A percentile compares a stretch with the other conserved stretches of the same genome.
Evolutionary conservation across 2,113 vertebrate genomes (phyloP).

Genomic region (Ornithorhynchus anatinus): DNA sequence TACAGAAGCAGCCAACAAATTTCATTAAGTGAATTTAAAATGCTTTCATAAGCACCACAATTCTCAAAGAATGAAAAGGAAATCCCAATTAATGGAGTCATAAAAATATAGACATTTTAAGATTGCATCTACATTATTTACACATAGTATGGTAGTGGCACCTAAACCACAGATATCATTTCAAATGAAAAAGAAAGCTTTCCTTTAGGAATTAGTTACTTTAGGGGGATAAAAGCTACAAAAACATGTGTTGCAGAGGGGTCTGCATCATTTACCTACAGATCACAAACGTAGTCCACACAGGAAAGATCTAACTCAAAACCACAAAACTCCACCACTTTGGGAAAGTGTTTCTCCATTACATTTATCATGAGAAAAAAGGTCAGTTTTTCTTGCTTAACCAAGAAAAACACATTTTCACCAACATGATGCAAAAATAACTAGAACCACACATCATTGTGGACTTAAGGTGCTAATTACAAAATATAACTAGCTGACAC

Average conservation of each 20-base stretch:
- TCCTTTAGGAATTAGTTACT: constrained; percentile 26
- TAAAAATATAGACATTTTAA: background rate
- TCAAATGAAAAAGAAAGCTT: background rate
- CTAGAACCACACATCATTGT: background rate
- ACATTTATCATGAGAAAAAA: background rate
- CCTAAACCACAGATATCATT: background rate
- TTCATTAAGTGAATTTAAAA: constrained; percentile 9
- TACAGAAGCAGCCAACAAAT: constrained; percentile 8
- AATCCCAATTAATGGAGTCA: constrained; percentile 2
- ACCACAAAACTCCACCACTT: background rate
- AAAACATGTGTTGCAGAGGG: too few species aligned
- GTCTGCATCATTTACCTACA: background rate
- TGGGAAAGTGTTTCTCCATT: background rate
- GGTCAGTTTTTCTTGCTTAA: background rate
- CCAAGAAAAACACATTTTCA: background rate
- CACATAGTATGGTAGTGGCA: background rate
- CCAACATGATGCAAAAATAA: background rate
- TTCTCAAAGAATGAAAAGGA: constrained; percentile 3
- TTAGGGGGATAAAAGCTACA: too few species aligned
- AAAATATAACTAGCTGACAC: constrained; percentile 20
- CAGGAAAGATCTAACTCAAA: too few species aligned
- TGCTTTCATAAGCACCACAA: constrained; percentile 22
- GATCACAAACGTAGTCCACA: constrained; percentile 14
- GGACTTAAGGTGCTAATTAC: constrained; percentile 9
- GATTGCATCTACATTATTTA: background rate